phyloP scores from a whole-genome alignment of 2,888 invertebrate genomes.

The Tenthredo amoena region DNA sequence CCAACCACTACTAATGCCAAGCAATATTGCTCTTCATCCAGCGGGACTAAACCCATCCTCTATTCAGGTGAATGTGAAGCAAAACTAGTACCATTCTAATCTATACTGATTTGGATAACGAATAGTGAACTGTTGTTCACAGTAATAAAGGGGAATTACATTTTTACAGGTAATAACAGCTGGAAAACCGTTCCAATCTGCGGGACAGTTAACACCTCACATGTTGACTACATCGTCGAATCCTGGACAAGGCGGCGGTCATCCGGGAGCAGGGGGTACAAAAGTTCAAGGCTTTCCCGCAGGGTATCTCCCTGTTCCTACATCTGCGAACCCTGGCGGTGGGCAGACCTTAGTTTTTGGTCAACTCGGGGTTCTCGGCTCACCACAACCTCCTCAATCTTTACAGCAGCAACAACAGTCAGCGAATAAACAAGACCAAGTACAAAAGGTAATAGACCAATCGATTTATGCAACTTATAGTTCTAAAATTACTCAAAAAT shows the following conservation, averaged over 20 bases:
- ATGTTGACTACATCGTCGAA: constrained; percentile 86
- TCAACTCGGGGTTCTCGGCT: constrained; percentile 85
- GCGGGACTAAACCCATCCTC: constrained; percentile 88
- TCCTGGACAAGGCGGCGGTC: constrained; percentile 72
- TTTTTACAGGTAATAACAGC: constrained; percentile 87
- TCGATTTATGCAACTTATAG: background rate
- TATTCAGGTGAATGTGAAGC: constrained; percentile 80
- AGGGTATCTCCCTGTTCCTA: constrained; percentile 89
- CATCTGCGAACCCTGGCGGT: constrained; percentile 84
- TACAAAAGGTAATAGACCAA: constrained; percentile 70
- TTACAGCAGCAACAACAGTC: constrained; percentile 72
- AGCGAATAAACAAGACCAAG: constrained; percentile 74
- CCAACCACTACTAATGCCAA: constrained; percentile 88
- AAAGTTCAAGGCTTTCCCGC: constrained; percentile 81
- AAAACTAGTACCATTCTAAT: background rate
- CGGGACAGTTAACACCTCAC: constrained; percentile 88
- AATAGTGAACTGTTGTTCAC: background rate
- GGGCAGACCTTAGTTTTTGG: constrained; percentile 88
- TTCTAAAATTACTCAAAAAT: background rate
- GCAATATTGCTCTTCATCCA: constrained; percentile 88
- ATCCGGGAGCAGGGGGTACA: constrained; percentile 71
- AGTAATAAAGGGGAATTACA: background rate
- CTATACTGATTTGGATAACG: background rate
- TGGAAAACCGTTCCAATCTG: constrained; percentile 89
- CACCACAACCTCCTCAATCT: constrained; percentile 78